phyloP scores from a whole-genome alignment of 2,888 invertebrate species.

The Rhagonycha lutea region DNA sequence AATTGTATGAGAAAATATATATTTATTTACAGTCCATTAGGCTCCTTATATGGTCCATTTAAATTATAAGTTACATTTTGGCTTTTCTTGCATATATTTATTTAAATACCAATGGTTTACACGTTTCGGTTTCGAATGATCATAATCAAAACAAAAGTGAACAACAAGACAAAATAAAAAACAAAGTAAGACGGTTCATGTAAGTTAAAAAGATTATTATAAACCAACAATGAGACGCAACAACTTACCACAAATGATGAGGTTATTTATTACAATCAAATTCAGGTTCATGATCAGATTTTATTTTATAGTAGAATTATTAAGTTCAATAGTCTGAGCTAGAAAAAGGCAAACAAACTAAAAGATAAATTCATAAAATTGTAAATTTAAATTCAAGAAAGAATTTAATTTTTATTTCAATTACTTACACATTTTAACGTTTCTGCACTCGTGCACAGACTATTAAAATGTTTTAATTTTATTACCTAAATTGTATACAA shows the following conservation, averaged over 20 bases:
- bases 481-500: neutral
- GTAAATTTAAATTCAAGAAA: neutral
- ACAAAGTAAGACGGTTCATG: neutral
- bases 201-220: neutral
- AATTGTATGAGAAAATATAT: neutral
- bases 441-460: neutral
- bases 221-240: neutral
- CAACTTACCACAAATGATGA: neutral
- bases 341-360: neutral
- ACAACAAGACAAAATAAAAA: neutral
- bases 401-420: neutral
- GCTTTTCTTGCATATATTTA: neutral
- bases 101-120: neutral
- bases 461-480: neutral
- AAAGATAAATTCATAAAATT: neutral
- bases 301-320: neutral
- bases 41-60: neutral
- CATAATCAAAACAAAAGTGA: neutral
- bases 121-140: neutral
- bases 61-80: neutral
- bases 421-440: neutral
- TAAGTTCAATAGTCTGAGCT: neutral
- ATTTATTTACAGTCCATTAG: neutral
- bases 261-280: neutral
- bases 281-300: neutral